Evolutionary conservation across 2,113 vertebrate species (phyloP).

Genomic region (Lucifuga dentata): DNA sequence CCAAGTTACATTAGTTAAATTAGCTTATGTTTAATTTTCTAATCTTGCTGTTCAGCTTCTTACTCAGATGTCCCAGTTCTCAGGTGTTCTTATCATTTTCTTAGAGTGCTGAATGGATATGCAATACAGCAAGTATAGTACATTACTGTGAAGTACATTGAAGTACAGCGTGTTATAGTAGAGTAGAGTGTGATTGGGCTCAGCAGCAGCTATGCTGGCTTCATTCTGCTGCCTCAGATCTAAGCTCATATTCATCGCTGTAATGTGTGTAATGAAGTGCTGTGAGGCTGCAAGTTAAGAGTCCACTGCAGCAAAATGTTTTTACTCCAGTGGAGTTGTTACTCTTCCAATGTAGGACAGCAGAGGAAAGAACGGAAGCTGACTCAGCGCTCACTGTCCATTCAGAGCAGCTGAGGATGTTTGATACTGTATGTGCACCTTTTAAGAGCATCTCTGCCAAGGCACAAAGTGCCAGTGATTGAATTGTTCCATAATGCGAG

Average conservation of each 20-base stretch:
- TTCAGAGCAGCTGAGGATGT: constrained; percentile 49
- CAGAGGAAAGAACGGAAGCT: constrained; percentile 64
- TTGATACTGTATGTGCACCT: constrained; percentile 63
- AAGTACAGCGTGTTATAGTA: constrained; percentile 1
- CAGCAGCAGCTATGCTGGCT: constrained; percentile 47
- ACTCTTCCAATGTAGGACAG: constrained; percentile 66
- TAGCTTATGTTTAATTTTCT: no score
- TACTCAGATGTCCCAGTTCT: no score
- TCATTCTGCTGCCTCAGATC: constrained; percentile 45
- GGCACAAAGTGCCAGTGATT: constrained; percentile 67
- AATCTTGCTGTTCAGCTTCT: no score
- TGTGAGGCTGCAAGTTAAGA: constrained; percentile 53
- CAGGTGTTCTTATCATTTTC: no score
- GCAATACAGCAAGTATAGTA: no score
- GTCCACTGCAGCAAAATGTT: constrained; percentile 78
- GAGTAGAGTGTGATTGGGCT: constrained; percentile 25
- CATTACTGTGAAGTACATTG: constrained; percentile 1
- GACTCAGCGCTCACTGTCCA: constrained; percentile 72
- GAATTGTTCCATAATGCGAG: constrained; percentile 68
- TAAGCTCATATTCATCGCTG: constrained; percentile 54
- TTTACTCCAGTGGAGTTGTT: constrained; percentile 73
- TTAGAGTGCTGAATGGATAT: no score
- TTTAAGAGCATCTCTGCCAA: constrained; percentile 67
- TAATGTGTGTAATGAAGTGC: constrained; percentile 75
- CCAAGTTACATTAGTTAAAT: no score